These are phyloP conservation scores for Pseudopipra pipra DNA, from an alignment of 2,113 vertebrate species.

Conservation along the genomic window DNA sequence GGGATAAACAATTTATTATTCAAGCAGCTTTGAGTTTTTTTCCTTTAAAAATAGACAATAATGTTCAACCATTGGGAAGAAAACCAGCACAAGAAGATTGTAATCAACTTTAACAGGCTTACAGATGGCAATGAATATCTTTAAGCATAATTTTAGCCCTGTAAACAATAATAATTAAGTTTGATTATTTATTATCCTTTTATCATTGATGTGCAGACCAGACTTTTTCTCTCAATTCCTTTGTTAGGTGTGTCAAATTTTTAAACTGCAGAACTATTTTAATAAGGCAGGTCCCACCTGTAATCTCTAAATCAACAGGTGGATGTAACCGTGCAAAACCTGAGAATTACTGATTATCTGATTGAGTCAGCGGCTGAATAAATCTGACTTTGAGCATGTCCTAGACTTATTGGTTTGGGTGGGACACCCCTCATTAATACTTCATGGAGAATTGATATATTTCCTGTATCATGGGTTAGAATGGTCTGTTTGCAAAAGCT, in stretches of 20 bases:
- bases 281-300: background rate
- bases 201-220: background rate
- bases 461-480: background rate
- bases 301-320: constrained; percentile 43
- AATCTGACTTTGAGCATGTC: background rate
- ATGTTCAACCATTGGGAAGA: background rate
- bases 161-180: background rate
- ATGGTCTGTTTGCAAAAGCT: background rate
- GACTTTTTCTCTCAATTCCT: background rate
- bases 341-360: background rate
- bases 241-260: background rate
- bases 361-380: background rate
- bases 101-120: constrained; percentile 11
- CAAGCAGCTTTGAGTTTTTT: background rate
- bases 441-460: background rate
- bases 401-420: background rate
- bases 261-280: background rate
- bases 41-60: constrained; percentile 23
- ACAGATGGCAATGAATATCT: constrained; percentile 41
- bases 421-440: background rate
- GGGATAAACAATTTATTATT: constrained; percentile 32
- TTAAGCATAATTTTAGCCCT: constrained; percentile 7
- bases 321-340: background rate
- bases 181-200: background rate
- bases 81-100: background rate